These are phyloP conservation scores for Melanerpes formicivorus DNA, from an alignment of 2,113 vertebrate species.

Conservation along the genomic window DNA sequence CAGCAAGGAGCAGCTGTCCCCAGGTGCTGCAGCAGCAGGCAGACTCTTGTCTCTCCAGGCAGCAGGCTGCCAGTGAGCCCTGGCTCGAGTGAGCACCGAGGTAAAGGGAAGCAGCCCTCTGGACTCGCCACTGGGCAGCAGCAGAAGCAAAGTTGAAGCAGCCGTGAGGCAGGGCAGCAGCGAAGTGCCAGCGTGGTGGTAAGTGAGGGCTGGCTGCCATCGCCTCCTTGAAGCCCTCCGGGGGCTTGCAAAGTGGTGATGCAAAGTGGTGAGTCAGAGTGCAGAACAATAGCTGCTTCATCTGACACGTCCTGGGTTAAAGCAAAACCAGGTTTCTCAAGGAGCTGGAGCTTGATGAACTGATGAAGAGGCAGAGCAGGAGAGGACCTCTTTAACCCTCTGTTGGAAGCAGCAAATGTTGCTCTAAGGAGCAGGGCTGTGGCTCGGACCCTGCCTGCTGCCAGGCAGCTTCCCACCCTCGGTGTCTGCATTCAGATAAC, in stretches of 20 bases:
- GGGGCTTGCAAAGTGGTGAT: conserved; percentile 10
- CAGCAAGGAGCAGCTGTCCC: background rate
- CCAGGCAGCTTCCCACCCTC: background rate
- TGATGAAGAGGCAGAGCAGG: background rate
- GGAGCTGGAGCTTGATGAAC: background rate
- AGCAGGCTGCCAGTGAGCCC: background rate
- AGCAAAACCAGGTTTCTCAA: conserved; percentile 51
- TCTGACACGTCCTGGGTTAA: conserved; percentile 9
- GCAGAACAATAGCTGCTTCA: conserved; percentile 47
- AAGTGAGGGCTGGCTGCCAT: conserved; percentile 3
- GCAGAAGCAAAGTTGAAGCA: background rate
- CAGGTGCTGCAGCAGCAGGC: background rate
- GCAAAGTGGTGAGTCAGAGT: conserved; percentile 33
- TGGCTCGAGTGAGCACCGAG: background rate
- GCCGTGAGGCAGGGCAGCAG: background rate
- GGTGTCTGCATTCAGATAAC: background rate
- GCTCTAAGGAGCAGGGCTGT: background rate
- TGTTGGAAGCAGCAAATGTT: background rate
- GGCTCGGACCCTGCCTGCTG: background rate
- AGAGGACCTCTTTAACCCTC: background rate
- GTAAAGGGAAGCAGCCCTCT: background rate
- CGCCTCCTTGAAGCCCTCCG: background rate
- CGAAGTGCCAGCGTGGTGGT: background rate
- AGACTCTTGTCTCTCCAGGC: background rate
- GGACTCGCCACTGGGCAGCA: background rate